These are phyloP conservation scores for Dryobota labecula DNA, from an alignment of 2,888 invertebrate species.

Conservation along the genomic window DNA sequence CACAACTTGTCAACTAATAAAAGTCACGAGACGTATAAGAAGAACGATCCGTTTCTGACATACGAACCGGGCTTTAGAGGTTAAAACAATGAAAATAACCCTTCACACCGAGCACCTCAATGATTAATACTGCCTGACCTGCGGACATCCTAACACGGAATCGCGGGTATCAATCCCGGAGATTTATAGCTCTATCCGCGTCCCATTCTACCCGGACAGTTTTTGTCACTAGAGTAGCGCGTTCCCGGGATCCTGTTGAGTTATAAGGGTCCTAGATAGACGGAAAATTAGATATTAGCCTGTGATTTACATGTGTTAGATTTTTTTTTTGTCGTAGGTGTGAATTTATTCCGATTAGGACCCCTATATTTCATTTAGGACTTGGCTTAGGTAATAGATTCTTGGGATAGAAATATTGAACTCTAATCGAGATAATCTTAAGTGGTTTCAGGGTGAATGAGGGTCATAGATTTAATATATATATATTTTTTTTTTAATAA, in stretches of 20 bases:
- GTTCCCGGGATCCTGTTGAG: slow-evolving; percentile 68
- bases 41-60: not conserved
- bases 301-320: slow-evolving; percentile 71
- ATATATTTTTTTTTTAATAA: too few relatives aligned
- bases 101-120: slow-evolving; percentile 49
- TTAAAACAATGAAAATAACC: slow-evolving; percentile 54
- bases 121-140: slow-evolving; percentile 70
- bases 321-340: slow-evolving; percentile 63
- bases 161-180: slow-evolving; percentile 72
- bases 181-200: slow-evolving; percentile 75
- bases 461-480: too few relatives aligned
- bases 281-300: slow-evolving; percentile 74
- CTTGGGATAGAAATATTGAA: slow-evolving; percentile 10
- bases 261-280: slow-evolving; percentile 72
- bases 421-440: too few relatives aligned
- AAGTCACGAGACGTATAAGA: not conserved
- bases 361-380: slow-evolving; percentile 41
- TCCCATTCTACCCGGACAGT: slow-evolving; percentile 69
- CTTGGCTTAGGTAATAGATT: slow-evolving; percentile 8
- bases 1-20: not conserved
- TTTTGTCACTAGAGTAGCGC: slow-evolving; percentile 72
- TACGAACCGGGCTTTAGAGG: slow-evolving; percentile 9
- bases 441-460: too few relatives aligned
- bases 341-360: slow-evolving; percentile 53
- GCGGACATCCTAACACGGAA: slow-evolving; percentile 64